These are phyloP conservation scores for Pangasius mekongensis DNA, from an alignment of 2,797 vertebrate species.

Conservation along the genomic window DNA sequence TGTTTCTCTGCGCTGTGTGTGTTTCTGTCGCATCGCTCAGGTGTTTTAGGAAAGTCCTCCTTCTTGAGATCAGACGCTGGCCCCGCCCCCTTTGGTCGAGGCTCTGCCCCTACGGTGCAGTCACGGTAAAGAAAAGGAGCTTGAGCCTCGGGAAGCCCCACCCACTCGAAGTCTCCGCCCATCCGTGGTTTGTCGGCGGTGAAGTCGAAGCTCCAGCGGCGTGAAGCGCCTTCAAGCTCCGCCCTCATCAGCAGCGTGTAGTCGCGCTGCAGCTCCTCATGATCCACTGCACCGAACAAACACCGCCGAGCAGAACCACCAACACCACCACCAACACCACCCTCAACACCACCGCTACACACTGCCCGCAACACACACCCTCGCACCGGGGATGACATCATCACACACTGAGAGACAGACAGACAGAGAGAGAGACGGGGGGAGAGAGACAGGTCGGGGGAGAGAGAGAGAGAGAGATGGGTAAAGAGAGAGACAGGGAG, in stretches of 20 bases:
- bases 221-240: conserved; percentile 10
- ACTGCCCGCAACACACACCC: background rate
- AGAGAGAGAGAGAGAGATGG: background rate
- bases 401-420: background rate
- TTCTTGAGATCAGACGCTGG: background rate
- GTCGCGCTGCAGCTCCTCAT: conserved; percentile 1
- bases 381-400: background rate
- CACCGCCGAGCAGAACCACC: conserved; percentile 8
- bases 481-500: too few relatives aligned
- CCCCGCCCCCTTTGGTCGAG: background rate
- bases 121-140: conserved; percentile 4
- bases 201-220: conserved; percentile 11
- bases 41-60: background rate
- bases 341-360: background rate
- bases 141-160: background rate
- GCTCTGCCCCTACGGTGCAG: background rate
- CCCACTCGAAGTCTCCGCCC: conserved; percentile 15
- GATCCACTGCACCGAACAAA: conserved; percentile 17
- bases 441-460: too few relatives aligned
- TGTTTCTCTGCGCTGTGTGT: background rate
- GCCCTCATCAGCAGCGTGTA: background rate
- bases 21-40: background rate
- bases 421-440: background rate
- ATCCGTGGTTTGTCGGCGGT: background rate
- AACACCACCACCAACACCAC: background rate